Conservation (phyloP, 2,888 invertebrate genomes). For the Erebia aethiops region DNA sequence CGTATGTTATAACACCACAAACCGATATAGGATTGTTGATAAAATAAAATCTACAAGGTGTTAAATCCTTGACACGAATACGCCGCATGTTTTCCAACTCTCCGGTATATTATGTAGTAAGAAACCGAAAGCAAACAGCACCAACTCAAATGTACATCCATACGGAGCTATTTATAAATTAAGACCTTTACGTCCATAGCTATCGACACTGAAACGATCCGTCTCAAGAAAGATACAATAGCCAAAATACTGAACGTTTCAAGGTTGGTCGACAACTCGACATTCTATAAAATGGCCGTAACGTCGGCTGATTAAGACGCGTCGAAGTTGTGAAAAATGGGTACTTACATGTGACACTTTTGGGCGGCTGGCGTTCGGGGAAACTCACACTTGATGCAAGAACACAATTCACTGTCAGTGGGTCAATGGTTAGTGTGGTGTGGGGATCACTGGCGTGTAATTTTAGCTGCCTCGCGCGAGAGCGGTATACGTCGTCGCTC, state of each 20-base stretch:
- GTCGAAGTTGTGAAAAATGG: slow-evolving; percentile 49
- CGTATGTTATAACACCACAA: slow-evolving; percentile 22
- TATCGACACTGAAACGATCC: slow-evolving; percentile 47
- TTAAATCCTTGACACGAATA: slow-evolving; percentile 71
- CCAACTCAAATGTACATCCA: slow-evolving; percentile 52
- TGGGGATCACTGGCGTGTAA: slow-evolving; percentile 67
- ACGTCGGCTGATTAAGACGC: slow-evolving; percentile 63
- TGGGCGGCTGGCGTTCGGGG: slow-evolving; percentile 42
- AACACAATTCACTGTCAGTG: slow-evolving; percentile 73
- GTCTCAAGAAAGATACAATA: slow-evolving; percentile 57
- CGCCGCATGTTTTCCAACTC: slow-evolving; percentile 56
- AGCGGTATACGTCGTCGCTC: slow-evolving; percentile 60
- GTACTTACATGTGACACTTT: slow-evolving; percentile 56
- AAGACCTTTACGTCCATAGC: slow-evolving; percentile 44
- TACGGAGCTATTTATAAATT: slow-evolving; percentile 47
- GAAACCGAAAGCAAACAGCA: slow-evolving; percentile 39
- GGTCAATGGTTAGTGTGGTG: slow-evolving; percentile 59
- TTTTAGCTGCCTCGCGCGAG: slow-evolving; percentile 59
- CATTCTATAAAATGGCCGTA: slow-evolving; percentile 77
- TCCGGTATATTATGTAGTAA: slow-evolving; percentile 57
- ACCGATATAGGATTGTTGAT: slow-evolving; percentile 36
- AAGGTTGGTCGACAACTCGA: slow-evolving; percentile 70
- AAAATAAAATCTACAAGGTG: slow-evolving; percentile 53
- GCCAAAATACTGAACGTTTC: slow-evolving; percentile 71
- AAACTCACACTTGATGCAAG: slow-evolving; percentile 56